A percentile compares a stretch with the other conserved stretches of the same genome.
These are phyloP conservation scores for Hexactinellida sp. DNA, from an alignment of 37 sponge, comb jelly and placozoan species.

Conservation along the genomic window DNA sequence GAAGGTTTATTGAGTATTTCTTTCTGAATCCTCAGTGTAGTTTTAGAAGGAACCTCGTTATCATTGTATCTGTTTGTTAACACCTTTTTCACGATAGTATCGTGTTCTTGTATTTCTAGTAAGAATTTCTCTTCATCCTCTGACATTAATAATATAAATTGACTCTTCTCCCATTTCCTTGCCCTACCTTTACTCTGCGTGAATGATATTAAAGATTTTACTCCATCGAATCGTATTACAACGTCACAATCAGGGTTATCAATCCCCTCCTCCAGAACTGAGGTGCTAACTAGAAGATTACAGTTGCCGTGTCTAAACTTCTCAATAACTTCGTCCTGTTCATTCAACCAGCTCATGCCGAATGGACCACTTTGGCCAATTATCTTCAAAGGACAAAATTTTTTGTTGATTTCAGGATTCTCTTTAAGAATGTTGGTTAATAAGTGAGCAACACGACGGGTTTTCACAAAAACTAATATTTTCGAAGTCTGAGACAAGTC, in stretches of 20 bases:
- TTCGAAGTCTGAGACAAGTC: background rate
- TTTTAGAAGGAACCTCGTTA: background rate
- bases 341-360: background rate
- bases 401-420: background rate
- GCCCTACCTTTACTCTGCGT: slow-evolving; percentile 59
- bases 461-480: background rate
- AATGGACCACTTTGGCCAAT: background rate
- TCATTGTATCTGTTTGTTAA: background rate
- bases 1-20: background rate
- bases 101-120: background rate
- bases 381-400: background rate
- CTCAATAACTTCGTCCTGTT: slow-evolving; percentile 30
- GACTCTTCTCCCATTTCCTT: slow-evolving; percentile 28
- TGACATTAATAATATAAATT: slow-evolving; percentile 24
- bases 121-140: background rate
- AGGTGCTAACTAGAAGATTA: slow-evolving; percentile 47
- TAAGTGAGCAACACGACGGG: background rate
- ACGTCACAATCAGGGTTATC: slow-evolving; percentile 56
- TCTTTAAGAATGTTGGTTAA: background rate
- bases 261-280: slow-evolving; percentile 58
- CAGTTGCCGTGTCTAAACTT: slow-evolving; percentile 25
- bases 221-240: slow-evolving; percentile 43
- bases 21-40: background rate
- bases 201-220: slow-evolving; percentile 44
- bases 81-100: background rate